Base-by-base conservation (phyloP, 1,140 invertebrate species). In the Sycophaga agraensis region DNA sequence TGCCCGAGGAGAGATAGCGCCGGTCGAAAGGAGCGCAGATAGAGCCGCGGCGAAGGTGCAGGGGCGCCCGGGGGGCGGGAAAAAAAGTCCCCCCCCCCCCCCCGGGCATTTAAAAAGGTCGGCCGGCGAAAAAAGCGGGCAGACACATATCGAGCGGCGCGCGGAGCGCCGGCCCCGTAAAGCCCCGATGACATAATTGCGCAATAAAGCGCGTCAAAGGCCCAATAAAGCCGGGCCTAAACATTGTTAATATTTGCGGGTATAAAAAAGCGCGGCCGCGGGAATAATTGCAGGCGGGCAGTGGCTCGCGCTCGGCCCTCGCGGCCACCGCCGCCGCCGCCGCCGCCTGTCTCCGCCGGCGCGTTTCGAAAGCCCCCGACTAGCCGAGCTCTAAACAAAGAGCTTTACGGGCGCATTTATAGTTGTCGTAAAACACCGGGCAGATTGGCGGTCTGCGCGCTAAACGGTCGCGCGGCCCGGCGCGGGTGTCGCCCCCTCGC, bases 381-480 rank as follows among this genome's bases (percentile, higher is more conserved):
- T 72, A 72, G 68, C n/a, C n/a, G n/a, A n/a, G n/a, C 66, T 74
- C 68, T 75, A 76, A 76, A 75, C 72, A 74, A 76, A 75, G 72
- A 76, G 70, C 69, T 76, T 75, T 75, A 74, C 70, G 67, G 62
- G 66, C 70, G 72, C 75, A 76, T 76, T 76, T 76, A 76, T 76
- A 75, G 73, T 73, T 75, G 71, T 75, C 74, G 69, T 76, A 74
- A 75, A 75, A 75, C 70, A 73, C 72, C 73, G 75, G 66, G 22
- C n/a, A 54, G 50, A 54, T 54, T 54, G 35, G 72, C 69, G 73
- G 73, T 70, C 71, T 72, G n/a, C 61, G 59, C 65, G 55, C 40
- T 66, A 54, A 54, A 54, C 35, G 37, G 35, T 40, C 35, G 19
- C 50, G 22, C 31, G 17, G n/a, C n/a, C n/a, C n/a, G 46, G 34